Percentiles rank a stretch among this genome's conserved stretches.
Conservation (phyloP, 2,113 vertebrate genomes). For the Amphilophus citrinellus region DNA sequence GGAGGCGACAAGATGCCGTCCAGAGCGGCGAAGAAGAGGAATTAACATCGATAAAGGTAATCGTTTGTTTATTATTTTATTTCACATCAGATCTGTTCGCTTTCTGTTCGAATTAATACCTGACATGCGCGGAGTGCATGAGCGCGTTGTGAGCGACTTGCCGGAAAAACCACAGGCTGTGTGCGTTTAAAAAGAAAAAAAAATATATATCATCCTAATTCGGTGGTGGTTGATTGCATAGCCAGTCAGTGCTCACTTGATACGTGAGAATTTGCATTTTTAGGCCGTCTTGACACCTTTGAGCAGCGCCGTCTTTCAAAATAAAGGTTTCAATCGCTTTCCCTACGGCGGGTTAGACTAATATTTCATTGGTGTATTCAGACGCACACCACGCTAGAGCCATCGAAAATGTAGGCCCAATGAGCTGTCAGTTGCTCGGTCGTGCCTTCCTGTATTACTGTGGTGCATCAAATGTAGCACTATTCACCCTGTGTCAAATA, state of each 20-base stretch:
- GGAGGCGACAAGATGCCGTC: conserved; percentile 80
- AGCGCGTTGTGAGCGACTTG: conserved; percentile 18
- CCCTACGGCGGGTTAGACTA: neutral
- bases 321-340: conserved; percentile 32
- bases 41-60: conserved; percentile 77
- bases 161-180: conserved; percentile 19
- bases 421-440: conserved; percentile 54
- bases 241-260: conserved; percentile 29
- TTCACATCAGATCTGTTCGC: neutral
- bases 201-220: conserved; percentile 1
- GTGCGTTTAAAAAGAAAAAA: conserved; percentile 35
- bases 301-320: conserved; percentile 39
- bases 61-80: neutral
- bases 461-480: conserved; percentile 40
- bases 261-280: conserved; percentile 30
- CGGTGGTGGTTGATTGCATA: conserved; percentile 35
- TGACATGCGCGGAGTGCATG: neutral
- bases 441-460: conserved; percentile 42
- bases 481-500: neutral
- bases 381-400: conserved; percentile 51
- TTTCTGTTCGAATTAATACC: neutral
- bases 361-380: conserved; percentile 38
- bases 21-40: conserved; percentile 72
- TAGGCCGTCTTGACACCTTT: neutral
- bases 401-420: conserved; percentile 64